These are phyloP conservation scores for Apeltes quadracus DNA, from an alignment of 2,113 vertebrate species.

Conservation along the genomic window DNA sequence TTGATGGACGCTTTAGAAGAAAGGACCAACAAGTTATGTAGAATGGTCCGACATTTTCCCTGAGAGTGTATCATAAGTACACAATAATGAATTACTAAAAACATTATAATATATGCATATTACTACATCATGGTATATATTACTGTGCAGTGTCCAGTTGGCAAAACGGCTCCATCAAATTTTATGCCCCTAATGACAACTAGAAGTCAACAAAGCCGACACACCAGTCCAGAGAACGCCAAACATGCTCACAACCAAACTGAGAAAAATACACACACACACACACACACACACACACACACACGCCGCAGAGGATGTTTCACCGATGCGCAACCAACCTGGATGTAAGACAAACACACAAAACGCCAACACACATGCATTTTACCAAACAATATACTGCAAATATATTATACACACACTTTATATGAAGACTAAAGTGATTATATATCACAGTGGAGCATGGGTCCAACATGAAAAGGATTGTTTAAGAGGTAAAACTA, in stretches of 20 bases:
- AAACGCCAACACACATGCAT: background rate
- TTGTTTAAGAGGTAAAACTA: background rate
- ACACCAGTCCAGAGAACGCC: constrained; percentile 16
- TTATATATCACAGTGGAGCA: background rate
- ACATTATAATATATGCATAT: too few species aligned
- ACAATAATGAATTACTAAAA: background rate
- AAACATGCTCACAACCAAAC: background rate
- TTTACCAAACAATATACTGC: background rate
- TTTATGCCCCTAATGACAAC: background rate
- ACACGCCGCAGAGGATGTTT: constrained; percentile 3
- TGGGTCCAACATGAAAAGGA: background rate
- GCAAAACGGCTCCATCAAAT: background rate
- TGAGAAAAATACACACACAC: background rate
- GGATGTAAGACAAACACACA: constrained; percentile 5
- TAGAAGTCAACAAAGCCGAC: constrained; percentile 1
- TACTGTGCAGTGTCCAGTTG: background rate
- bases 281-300: background rate
- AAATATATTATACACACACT: background rate
- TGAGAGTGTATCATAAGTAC: background rate
- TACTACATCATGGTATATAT: background rate
- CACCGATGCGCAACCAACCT: constrained; percentile 2
- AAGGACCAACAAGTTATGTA: background rate
- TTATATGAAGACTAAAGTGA: background rate
- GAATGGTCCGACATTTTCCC: background rate
- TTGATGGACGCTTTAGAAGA: background rate